Conservation (phyloP, 2,888 invertebrate genomes). For the Cryptophagus acutangulus region DNA sequence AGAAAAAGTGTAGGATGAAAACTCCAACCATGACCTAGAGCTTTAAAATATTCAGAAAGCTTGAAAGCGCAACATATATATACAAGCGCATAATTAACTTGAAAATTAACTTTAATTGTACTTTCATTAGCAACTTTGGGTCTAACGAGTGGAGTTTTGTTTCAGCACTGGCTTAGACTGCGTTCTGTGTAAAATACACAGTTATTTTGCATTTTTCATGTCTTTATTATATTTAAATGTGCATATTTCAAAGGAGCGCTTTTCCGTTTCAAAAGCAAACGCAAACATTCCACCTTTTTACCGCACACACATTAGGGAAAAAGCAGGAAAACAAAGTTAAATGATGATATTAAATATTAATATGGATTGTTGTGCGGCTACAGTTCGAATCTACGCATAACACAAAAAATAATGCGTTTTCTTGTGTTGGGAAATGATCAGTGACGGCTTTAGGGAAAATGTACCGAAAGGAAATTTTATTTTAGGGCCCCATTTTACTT, state of each 20-base stretch:
- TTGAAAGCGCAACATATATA: too few relatives aligned
- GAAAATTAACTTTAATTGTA: slow-evolving; percentile 1
- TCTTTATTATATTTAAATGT: neutral
- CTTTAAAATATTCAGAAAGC: too few relatives aligned
- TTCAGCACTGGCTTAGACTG: neutral
- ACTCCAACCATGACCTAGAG: too few relatives aligned
- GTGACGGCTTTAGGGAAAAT: too few relatives aligned
- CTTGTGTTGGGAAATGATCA: neutral
- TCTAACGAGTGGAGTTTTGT: neutral
- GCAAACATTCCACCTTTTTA: too few relatives aligned
- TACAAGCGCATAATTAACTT: neutral
- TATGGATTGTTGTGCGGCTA: neutral
- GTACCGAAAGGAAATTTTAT: too few relatives aligned
- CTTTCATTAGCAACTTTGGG: slow-evolving; percentile 1
- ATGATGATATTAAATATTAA: too few relatives aligned
- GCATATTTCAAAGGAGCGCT: neutral
- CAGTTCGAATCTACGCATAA: neutral
- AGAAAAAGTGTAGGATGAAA: too few relatives aligned
- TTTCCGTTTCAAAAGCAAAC: too few relatives aligned
- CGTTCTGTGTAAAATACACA: neutral
- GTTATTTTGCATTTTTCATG: slow-evolving; percentile 1
- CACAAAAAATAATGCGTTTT: neutral
- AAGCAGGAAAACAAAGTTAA: too few relatives aligned
- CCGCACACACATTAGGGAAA: too few relatives aligned
- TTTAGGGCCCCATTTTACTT: too few relatives aligned